Evolutionary conservation across 2,797 vertebrate species (phyloP).

Genomic region (Mus spretus): DNA sequence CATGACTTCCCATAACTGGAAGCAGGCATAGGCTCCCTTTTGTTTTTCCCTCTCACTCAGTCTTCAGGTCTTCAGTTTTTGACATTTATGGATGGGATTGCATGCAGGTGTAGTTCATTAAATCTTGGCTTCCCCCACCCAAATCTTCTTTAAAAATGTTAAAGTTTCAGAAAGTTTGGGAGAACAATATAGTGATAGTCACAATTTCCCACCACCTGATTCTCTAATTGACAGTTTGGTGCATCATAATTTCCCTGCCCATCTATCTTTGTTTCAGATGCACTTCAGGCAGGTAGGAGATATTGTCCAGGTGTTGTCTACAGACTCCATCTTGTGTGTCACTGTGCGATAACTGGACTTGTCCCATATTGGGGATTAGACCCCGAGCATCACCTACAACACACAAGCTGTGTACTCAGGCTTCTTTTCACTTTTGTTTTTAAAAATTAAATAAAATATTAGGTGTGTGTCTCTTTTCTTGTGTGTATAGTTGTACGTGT

Average conservation of each 20-base stretch:
- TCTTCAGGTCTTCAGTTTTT: not conserved
- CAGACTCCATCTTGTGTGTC: not conserved
- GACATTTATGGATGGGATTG: not conserved
- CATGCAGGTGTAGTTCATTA: conserved; percentile 3
- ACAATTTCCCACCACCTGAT: not conserved
- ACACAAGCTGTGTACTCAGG: not conserved
- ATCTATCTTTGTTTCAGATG: not conserved
- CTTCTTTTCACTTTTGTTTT: not conserved
- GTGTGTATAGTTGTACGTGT: not conserved
- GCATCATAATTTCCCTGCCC: not conserved
- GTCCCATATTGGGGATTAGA: not conserved
- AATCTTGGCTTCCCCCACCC: not conserved
- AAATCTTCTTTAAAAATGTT: not conserved
- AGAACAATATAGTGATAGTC: not conserved
- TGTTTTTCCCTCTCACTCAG: not conserved
- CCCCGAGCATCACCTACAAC: not conserved
- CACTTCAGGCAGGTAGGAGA: not conserved
- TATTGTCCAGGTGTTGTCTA: not conserved
- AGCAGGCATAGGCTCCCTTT: not conserved
- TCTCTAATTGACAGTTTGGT: not conserved
- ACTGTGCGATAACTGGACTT: not conserved
- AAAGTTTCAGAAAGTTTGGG: not conserved
- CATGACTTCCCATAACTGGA: not conserved
- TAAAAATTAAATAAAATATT: not conserved
- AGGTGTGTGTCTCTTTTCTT: no score